These are phyloP conservation scores for Luperina nickerlii DNA, from an alignment of 2,888 invertebrate species.

Conservation along the genomic window DNA sequence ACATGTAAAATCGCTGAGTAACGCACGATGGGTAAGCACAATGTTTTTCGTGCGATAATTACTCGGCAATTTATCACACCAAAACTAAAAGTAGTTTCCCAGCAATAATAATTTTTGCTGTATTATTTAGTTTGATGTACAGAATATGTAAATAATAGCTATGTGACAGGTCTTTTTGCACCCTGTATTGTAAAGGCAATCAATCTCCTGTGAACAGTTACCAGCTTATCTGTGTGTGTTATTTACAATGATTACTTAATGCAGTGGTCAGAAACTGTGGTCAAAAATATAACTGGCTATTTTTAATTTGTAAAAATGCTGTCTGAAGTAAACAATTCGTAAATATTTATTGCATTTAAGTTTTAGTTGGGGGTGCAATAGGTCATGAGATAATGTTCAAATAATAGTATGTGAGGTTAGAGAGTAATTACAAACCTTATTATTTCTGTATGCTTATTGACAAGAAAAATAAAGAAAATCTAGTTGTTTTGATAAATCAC, in stretches of 20 bases:
- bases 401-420: constrained; percentile 37
- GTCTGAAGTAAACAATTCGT: constrained; percentile 14
- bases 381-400: constrained; percentile 48
- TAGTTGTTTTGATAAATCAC: constrained; percentile 50
- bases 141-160: background rate
- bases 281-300: background rate
- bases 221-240: background rate
- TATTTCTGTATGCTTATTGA: constrained; percentile 52
- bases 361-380: constrained; percentile 55
- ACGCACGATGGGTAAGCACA: background rate
- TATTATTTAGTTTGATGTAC: background rate
- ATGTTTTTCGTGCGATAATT: background rate
- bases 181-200: background rate
- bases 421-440: constrained; percentile 24
- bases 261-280: background rate
- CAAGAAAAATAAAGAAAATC: constrained; percentile 54
- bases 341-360: constrained; percentile 48
- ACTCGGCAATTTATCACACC: background rate
- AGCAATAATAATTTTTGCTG: background rate
- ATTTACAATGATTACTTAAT: background rate
- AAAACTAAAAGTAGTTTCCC: background rate
- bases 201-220: background rate
- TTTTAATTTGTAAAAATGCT: background rate
- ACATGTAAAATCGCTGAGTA: background rate
- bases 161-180: background rate